A percentile compares a stretch with the other conserved stretches of the same genome.
Conservation (phyloP, 2,888 invertebrate species). For the Enoplolaimus lenunculus region DNA sequence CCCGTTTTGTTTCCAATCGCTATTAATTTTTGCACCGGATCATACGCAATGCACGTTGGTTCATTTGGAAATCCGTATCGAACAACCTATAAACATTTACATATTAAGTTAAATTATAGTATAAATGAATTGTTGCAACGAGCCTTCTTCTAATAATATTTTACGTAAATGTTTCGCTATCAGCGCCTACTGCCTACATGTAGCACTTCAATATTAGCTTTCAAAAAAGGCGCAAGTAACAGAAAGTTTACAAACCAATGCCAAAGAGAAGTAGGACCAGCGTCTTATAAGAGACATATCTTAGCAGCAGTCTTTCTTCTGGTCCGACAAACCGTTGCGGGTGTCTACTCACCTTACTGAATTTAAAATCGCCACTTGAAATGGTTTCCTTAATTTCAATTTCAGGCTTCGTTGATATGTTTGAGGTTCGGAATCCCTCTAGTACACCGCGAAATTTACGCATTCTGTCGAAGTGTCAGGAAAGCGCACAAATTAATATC, state of each 20-base stretch:
- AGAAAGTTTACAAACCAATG: neutral
- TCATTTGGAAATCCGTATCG: constrained; percentile 97
- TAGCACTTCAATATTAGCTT: too few relatives aligned
- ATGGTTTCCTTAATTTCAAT: constrained; percentile 18
- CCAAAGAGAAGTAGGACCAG: neutral
- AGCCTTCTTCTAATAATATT: too few relatives aligned
- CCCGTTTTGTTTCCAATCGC: constrained; percentile 92
- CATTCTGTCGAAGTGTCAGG: too few relatives aligned
- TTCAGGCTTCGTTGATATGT: neutral
- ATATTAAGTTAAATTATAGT: constrained; percentile 2
- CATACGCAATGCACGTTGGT: constrained; percentile 90
- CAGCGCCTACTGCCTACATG: too few relatives aligned
- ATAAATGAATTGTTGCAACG: too few relatives aligned
- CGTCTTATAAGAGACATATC: neutral
- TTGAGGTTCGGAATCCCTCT: constrained; percentile 17
- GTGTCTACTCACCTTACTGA: constrained; percentile 18
- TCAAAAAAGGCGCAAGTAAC: too few relatives aligned
- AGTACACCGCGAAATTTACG: constrained; percentile 17
- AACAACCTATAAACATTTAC: constrained; percentile 47
- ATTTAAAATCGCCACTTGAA: constrained; percentile 4
- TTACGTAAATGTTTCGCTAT: too few relatives aligned
- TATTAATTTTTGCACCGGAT: constrained; percentile 87
- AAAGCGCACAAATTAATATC: too few relatives aligned
- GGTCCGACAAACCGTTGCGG: too few relatives aligned
- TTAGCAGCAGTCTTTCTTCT: neutral